A percentile compares a stretch with the other conserved stretches of the same genome.
phyloP scores from a whole-genome alignment of 2,113 vertebrate genomes.

The Alaudala cheleensis region DNA sequence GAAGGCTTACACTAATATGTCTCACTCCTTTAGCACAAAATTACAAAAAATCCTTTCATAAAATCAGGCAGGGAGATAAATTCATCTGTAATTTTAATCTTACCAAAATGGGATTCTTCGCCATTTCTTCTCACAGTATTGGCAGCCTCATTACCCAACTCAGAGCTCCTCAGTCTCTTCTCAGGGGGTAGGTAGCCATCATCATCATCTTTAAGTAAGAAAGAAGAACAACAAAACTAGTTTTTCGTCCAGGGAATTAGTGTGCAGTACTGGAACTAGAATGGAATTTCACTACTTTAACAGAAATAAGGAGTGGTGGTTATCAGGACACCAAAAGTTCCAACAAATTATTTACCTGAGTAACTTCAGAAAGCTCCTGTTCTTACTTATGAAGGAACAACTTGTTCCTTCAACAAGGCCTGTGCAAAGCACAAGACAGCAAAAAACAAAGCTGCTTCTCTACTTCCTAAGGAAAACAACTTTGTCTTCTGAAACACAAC shows the following conservation, averaged over 20 bases:
- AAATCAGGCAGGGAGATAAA: neutral
- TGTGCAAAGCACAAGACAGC: neutral
- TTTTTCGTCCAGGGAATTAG: neutral
- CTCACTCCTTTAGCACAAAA: neutral
- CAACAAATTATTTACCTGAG: neutral
- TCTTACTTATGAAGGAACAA: neutral
- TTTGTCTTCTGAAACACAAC: neutral
- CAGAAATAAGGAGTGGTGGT: too few species aligned
- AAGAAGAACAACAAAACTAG: neutral
- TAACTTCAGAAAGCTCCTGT: neutral
- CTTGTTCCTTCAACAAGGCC: neutral
- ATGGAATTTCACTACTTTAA: too few species aligned
- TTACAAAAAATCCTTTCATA: too few species aligned
- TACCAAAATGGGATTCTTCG: neutral
- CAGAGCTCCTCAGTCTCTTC: too few species aligned
- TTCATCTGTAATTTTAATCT: neutral
- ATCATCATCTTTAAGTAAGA: neutral
- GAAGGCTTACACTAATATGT: neutral
- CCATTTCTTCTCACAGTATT: neutral
- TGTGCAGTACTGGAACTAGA: too few species aligned
- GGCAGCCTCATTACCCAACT: neutral
- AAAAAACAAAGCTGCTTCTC: neutral
- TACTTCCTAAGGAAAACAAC: neutral
- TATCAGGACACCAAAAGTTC: neutral
- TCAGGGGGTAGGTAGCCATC: fast-evolving